A percentile compares a stretch with the other conserved stretches of the same genome.
phyloP scores from a whole-genome alignment of 2,797 vertebrate genomes.

The Sebastes steindachneri region DNA sequence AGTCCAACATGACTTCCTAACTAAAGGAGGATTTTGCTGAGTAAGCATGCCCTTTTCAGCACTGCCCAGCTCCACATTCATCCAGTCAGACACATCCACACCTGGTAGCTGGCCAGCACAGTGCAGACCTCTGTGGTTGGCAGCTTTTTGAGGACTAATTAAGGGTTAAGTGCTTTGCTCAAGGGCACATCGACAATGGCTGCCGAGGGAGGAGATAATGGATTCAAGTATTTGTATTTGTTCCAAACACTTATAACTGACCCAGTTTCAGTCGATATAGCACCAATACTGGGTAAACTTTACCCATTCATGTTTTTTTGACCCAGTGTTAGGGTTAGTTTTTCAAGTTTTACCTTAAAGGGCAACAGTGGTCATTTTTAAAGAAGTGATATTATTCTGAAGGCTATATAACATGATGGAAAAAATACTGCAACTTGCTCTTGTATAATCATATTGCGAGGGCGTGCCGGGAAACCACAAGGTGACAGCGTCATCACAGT shows the following conservation, averaged over 20 bases:
- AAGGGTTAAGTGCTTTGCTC: constrained; percentile 33
- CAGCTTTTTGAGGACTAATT: constrained; percentile 16
- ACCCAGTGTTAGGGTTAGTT: background rate
- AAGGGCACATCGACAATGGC: constrained; percentile 28
- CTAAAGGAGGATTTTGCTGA: constrained; percentile 22
- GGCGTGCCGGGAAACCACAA: no score
- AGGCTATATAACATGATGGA: no score
- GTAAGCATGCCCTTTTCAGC: constrained; percentile 33
- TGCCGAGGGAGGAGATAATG: background rate
- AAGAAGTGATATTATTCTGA: no score
- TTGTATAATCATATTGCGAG: no score
- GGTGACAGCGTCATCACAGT: no score
- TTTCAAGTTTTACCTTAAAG: no score
- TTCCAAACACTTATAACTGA: background rate
- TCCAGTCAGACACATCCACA: constrained; percentile 32
- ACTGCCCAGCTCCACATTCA: constrained; percentile 29
- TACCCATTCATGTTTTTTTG: background rate
- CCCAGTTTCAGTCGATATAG: background rate
- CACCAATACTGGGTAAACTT: background rate
- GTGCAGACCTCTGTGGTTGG: background rate
- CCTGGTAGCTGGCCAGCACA: constrained; percentile 25
- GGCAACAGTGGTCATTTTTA: no score
- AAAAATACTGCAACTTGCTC: no score
- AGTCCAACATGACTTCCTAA: background rate
- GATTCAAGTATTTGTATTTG: background rate